Base-by-base conservation (phyloP, 2,888 invertebrate genomes). In the Meandrusa payeni region DNA sequence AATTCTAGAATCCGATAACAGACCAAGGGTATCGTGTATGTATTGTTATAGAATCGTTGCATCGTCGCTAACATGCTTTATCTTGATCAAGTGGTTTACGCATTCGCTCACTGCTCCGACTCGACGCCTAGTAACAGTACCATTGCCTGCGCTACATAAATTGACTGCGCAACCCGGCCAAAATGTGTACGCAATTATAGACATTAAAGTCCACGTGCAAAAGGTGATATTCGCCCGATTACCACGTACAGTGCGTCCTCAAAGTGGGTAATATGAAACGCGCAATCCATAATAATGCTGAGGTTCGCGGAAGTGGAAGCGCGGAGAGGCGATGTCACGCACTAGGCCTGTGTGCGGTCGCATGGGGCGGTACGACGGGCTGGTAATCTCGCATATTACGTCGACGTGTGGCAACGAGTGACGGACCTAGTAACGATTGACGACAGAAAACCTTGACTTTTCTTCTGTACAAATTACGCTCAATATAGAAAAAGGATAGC, bases 281-380 rank as follows among this genome's bases (percentile, higher is more conserved):
- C 66, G 59, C 62, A 61, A 64, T 63, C 56, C 69, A 70, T 70
- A 69, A 61, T 66, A 69, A 69, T 66, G 67, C 57, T 64, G 63
- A 64, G 61, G 68, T 66, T 67, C 60, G 61, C 74, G 79, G 79
- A 79, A 78, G 75, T 68, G 56, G 59, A 47, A 55, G 58, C 59
- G 48, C 52, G 51, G 44, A 42, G 52, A 41, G 51, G 51, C 55
- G 52, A 42, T 56, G 60, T 55, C 60, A 59, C 59, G 58, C 57
- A 56, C 48, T 15, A 33, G 3, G 31, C 39, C n/a, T 28, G 38
- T 44, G 44, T 26, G 38, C 15, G 39, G 28, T 32, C 48, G 41
- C 37, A 22, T 36, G 17, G 27, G 32, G 26, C 5, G 9, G 22
- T 31, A 13, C 7, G 7, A 19, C 31, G 38, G 37, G 42, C 23